Evolutionary conservation across 2,888 invertebrate genomes (phyloP).

Genomic region (Drosophila pseudotalamancana): DNA sequence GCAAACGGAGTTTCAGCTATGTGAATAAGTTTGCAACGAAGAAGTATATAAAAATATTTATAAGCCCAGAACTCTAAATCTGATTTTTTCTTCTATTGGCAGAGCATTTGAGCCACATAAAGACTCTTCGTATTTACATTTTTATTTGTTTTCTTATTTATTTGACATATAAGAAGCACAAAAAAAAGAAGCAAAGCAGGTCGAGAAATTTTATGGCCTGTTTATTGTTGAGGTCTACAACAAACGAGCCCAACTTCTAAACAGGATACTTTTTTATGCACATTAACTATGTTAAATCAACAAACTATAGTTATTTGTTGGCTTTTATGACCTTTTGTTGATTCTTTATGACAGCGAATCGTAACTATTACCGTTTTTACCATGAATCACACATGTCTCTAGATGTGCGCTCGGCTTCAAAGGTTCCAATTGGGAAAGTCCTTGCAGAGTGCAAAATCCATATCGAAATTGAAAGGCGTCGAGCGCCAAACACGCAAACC

Average conservation of each 20-base stretch:
- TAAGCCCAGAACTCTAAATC: too few relatives aligned
- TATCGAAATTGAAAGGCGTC: constrained; percentile 53
- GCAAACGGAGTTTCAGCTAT: background rate
- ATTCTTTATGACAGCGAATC: constrained; percentile 51
- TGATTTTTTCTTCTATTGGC: background rate
- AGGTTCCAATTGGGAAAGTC: constrained; percentile 47
- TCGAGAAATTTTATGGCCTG: constrained; percentile 67
- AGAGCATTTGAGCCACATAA: constrained; percentile 28
- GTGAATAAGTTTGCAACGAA: background rate
- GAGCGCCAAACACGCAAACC: constrained; percentile 54
- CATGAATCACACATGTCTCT: constrained; percentile 1
- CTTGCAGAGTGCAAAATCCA: constrained; percentile 60
- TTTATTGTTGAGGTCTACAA: constrained; percentile 75
- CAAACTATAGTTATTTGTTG: constrained; percentile 61
- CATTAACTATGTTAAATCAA: constrained; percentile 75
- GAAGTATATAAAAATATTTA: too few relatives aligned
- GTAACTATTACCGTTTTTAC: constrained; percentile 31
- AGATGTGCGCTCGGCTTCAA: constrained; percentile 8
- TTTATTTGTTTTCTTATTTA: constrained; percentile 52
- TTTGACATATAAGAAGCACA: constrained; percentile 55
- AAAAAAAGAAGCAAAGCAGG: constrained; percentile 29
- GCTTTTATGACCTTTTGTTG: constrained; percentile 65
- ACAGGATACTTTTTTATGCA: constrained; percentile 52
- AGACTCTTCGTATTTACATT: constrained; percentile 19
- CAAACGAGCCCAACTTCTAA: constrained; percentile 14